Conservation (phyloP, 2,797 vertebrate species). For the Picus viridis region DNA sequence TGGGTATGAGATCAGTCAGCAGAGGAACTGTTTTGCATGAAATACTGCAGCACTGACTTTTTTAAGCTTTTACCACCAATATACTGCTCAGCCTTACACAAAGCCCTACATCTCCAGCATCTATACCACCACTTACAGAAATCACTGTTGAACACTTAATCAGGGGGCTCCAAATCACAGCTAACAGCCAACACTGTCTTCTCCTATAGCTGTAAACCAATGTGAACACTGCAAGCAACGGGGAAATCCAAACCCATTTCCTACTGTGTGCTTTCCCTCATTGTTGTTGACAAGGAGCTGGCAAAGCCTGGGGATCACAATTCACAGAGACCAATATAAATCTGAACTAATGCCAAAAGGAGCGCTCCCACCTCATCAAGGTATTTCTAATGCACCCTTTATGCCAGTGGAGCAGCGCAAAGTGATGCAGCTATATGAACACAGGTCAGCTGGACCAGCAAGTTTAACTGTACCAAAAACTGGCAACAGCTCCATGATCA, state of each 20-base stretch:
- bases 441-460: not conserved
- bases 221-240: not conserved
- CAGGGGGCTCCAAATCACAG: not conserved
- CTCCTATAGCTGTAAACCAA: not conserved
- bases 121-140: accelerated
- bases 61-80: not conserved
- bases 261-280: not conserved
- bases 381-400: not conserved
- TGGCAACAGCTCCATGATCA: not conserved
- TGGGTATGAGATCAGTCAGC: not conserved
- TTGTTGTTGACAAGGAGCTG: not conserved
- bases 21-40: not conserved
- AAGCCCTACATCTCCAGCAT: not conserved
- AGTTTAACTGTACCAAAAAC: not conserved
- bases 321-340: not conserved
- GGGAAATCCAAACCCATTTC: not conserved
- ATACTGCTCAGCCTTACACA: not conserved
- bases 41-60: not conserved
- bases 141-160: not conserved
- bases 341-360: not conserved
- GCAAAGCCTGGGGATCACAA: not conserved
- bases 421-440: not conserved
- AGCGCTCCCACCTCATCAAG: not conserved
- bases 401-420: not conserved
- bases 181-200: not conserved